phyloP scores from a whole-genome alignment of 2,888 invertebrate genomes.

The Coelopa pilipes region DNA sequence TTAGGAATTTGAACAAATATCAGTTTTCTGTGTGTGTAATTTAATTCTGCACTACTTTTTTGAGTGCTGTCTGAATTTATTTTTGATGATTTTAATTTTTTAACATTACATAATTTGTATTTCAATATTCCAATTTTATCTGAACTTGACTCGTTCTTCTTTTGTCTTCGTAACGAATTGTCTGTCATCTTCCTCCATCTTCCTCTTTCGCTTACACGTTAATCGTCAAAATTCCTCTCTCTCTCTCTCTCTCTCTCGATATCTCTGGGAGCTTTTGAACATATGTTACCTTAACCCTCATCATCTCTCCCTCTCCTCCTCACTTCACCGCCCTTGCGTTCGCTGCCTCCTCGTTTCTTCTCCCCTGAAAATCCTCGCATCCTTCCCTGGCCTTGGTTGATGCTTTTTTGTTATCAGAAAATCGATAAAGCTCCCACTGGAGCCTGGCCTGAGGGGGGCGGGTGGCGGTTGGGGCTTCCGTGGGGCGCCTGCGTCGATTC shows the following conservation, averaged over 20 bases:
- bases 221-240: too few relatives aligned
- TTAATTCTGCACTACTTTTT: too few relatives aligned
- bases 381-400: background rate
- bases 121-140: too few relatives aligned
- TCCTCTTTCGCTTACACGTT: too few relatives aligned
- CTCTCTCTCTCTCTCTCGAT: background rate
- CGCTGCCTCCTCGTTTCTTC: background rate
- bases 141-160: too few relatives aligned
- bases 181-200: too few relatives aligned
- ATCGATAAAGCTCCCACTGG: constrained; percentile 22
- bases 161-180: too few relatives aligned
- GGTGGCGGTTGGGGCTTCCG: background rate
- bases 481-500: constrained; percentile 7
- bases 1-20: too few relatives aligned
- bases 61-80: too few relatives aligned
- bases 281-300: constrained; percentile 28
- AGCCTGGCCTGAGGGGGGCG: background rate
- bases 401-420: constrained; percentile 9
- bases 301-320: background rate
- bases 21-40: too few relatives aligned
- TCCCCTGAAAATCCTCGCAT: background rate
- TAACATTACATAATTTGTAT: too few relatives aligned
- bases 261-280: background rate
- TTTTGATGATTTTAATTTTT: too few relatives aligned
- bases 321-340: background rate